These are phyloP conservation scores for Calliopum simillimum DNA, from an alignment of 2,888 invertebrate species.

Conservation along the genomic window DNA sequence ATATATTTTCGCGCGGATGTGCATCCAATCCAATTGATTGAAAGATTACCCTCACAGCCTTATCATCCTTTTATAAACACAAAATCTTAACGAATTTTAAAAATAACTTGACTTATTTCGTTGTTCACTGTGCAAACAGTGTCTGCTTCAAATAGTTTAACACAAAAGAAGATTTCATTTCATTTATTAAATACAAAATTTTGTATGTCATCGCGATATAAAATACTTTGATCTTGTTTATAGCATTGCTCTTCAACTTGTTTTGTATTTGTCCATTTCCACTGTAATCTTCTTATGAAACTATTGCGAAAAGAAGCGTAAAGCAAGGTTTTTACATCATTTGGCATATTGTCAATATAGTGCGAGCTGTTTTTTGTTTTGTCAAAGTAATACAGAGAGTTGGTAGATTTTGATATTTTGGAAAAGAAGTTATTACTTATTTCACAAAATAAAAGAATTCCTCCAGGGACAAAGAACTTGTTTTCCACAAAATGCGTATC, in stretches of 20 bases:
- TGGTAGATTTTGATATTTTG: conserved; percentile 54
- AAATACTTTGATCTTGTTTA: conserved; percentile 51
- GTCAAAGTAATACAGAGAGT: conserved; percentile 60
- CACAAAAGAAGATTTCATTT: conserved; percentile 18
- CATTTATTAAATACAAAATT: conserved; percentile 51
- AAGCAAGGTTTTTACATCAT: conserved; percentile 46
- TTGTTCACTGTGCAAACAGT: too few relatives aligned
- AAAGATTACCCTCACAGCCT: too few relatives aligned
- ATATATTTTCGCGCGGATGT: too few relatives aligned
- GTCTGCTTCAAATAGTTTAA: too few relatives aligned
- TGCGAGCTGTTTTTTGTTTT: conserved; percentile 47
- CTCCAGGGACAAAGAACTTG: conserved; percentile 66
- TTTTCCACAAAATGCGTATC: conserved; percentile 48
- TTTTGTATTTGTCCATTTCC: conserved; percentile 64
- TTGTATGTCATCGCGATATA: conserved; percentile 57
- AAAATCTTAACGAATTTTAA: too few relatives aligned
- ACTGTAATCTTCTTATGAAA: conserved; percentile 57
- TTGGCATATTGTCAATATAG: conserved; percentile 50
- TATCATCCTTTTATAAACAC: too few relatives aligned
- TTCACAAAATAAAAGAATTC: conserved; percentile 63
- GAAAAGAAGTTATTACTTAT: conserved; percentile 55
- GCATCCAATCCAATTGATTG: too few relatives aligned
- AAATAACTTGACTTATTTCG: too few relatives aligned
- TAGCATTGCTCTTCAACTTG: conserved; percentile 60
- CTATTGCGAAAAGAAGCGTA: conserved; percentile 63